Evolutionary conservation across 2,888 invertebrate species (phyloP), one percentile per base, ranked within the genome.

Genomic region (Rhogogaster chlorosoma): DNA sequence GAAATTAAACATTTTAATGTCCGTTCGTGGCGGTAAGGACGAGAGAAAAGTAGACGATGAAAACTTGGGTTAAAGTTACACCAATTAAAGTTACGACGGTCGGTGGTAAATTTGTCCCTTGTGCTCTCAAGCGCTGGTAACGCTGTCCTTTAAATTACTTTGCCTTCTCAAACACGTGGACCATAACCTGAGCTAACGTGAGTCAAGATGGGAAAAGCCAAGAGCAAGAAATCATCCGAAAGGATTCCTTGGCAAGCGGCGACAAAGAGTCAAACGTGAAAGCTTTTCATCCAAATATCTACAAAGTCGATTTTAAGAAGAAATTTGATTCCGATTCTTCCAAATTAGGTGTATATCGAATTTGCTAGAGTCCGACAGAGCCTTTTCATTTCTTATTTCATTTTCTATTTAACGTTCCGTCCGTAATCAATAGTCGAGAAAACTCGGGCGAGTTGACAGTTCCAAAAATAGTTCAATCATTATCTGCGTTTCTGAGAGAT

Each of bases 1-100:
- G 22, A 57, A 80, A 80, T 80, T 80, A 61, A 80, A 80, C 61
- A 80, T 80, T 80, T 80, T 80, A 80, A 80, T 80, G 61, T 38
- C 80, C n/a, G 57, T 80, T 61, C 61, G 15, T 38, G 22, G 57
- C 15, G 38, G 32, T 38, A 38, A 57, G 9, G 36, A 80, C 49
- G 61, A 32, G 36, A 61, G 80, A 61, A 80, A 80, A 26, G n/a
- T 80, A 29, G 61, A 38, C 53, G 77, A 18, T 38, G 80, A 80
- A 57, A 80, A 36, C 18, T 61, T 36, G 57, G 36, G 38, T 49
- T 10, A 77, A 77, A 77, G 77, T 77, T 77, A 61, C 80, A 61
- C 80, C 80, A 80, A 80, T 80, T 80, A 80, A 80, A 80, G 80
- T 80, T 36, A 80, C 57, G 57, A 57, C 57, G 57, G 61, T 38